Conservation (phyloP, 2,888 invertebrate genomes). For the Phyto melanocephala region DNA sequence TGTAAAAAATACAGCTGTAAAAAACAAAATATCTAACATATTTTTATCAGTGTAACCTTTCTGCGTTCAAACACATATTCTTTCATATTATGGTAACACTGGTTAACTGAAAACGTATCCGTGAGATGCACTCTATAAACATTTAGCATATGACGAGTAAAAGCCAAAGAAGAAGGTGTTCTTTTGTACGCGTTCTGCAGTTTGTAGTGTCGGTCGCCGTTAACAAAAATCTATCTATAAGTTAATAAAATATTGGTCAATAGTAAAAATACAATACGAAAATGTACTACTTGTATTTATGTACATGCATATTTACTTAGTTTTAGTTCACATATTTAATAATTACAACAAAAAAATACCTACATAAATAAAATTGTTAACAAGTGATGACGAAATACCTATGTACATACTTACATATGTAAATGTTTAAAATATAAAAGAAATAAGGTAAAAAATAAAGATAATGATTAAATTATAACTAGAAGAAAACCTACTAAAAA, state of each 20-base stretch:
- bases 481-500: conserved; percentile 15
- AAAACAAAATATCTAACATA: too few species aligned
- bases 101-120: conserved; percentile 19
- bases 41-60: too few species aligned
- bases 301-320: too few species aligned
- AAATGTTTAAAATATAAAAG: background rate
- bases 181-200: conserved; percentile 42
- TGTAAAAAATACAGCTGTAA: too few species aligned
- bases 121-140: conserved; percentile 37
- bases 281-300: background rate
- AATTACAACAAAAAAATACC: conserved; percentile 10
- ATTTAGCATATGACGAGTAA: conserved; percentile 65
- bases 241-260: conserved; percentile 33
- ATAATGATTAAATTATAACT: background rate
- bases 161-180: conserved; percentile 61
- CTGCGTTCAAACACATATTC: too few species aligned
- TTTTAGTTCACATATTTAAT: background rate
- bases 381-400: conserved; percentile 33
- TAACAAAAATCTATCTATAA: conserved; percentile 41
- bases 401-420: background rate
- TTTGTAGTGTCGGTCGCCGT: conserved; percentile 46
- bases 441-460: conserved; percentile 6
- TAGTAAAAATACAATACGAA: background rate
- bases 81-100: background rate
- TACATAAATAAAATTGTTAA: conserved; percentile 16